Percentiles rank a stretch among this genome's conserved stretches.
Conservation (phyloP, 2,888 invertebrate species). For the Aleiodes alternator region DNA sequence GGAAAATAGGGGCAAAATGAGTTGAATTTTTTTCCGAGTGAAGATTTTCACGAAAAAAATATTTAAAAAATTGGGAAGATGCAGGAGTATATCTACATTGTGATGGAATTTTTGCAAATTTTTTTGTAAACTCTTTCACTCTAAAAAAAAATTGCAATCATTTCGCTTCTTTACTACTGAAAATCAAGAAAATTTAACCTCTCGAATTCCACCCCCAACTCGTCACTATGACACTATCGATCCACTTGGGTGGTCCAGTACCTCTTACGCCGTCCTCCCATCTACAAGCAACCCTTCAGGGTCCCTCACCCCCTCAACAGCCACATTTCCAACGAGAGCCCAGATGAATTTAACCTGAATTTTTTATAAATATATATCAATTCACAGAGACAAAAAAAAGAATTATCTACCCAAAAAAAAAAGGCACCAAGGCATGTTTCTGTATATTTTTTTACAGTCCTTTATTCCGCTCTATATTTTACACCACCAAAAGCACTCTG, state of each 20-base stretch:
- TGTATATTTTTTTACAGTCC: conserved; percentile 36
- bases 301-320: conserved; percentile 44
- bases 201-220: conserved; percentile 7
- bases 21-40: conserved; percentile 26
- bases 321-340: conserved; percentile 1
- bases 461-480: conserved; percentile 30
- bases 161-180: not conserved
- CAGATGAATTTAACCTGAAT: conserved; percentile 17
- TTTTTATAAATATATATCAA: conserved; percentile 13
- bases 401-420: too few relatives aligned
- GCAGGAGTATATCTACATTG: too few relatives aligned
- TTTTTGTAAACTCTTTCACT: too few relatives aligned
- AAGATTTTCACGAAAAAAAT: conserved; percentile 22
- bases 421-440: conserved; percentile 16
- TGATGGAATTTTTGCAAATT: too few relatives aligned
- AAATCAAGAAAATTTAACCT: not conserved
- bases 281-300: conserved; percentile 59
- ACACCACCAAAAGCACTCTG: conserved; percentile 46
- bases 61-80: too few relatives aligned
- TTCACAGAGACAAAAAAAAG: not conserved
- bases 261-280: conserved; percentile 54
- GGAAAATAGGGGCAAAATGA: conserved; percentile 13
- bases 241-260: conserved; percentile 60
- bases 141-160: too few relatives aligned
- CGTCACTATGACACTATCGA: conserved; percentile 68